phyloP scores from a whole-genome alignment of 1,140 invertebrate species.

The Plectrocnemia conspersa region DNA sequence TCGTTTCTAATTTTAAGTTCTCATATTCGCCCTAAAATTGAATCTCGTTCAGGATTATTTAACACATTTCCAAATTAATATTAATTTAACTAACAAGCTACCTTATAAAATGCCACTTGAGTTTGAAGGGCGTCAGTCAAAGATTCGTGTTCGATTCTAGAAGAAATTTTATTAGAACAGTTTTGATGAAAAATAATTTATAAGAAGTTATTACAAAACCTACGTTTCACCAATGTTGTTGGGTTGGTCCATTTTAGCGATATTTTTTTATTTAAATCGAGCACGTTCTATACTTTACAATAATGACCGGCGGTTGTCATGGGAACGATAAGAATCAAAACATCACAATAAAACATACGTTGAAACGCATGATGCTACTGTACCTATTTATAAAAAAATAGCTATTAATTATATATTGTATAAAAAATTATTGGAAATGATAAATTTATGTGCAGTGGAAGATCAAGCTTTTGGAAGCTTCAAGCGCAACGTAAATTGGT shows the following conservation, averaged over 20 bases:
- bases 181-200: neutral
- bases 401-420: neutral
- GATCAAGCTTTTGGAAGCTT: no score
- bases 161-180: slow-evolving; percentile 1
- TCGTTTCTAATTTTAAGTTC: slow-evolving; percentile 46
- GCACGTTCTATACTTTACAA: neutral
- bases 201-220: neutral
- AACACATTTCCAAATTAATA: slow-evolving; percentile 16
- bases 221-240: neutral
- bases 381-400: no score
- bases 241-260: neutral
- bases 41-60: neutral
- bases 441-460: no score
- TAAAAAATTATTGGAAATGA: neutral
- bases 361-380: no score
- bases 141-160: slow-evolving; percentile 28
- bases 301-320: neutral
- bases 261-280: neutral
- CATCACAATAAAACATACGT: neutral
- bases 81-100: slow-evolving; percentile 31
- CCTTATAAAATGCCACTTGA: slow-evolving; percentile 48
- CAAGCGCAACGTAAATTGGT: neutral
- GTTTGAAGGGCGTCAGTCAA: slow-evolving; percentile 40
- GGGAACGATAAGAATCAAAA: neutral
- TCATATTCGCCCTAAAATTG: slow-evolving; percentile 44